Base-by-base conservation (phyloP, 2,113 vertebrate species). In the Elachura formosa region DNA sequence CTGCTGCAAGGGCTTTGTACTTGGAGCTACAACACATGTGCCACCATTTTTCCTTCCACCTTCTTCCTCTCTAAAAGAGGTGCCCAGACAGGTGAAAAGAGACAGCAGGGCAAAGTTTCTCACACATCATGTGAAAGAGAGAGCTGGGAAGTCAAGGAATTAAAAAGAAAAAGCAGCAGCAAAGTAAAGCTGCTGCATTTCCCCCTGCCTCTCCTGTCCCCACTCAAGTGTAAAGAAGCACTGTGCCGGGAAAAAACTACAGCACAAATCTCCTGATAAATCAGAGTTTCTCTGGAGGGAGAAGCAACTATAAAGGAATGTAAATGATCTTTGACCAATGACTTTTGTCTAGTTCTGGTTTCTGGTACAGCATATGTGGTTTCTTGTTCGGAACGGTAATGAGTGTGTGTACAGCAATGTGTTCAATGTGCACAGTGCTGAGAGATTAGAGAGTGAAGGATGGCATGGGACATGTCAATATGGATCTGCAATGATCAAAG, bases 401-500 rank as follows among this genome's bases (percentile, higher is more conserved):
- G 93, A 97, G 89, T 33, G 86, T 94, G 83, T 92, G 85, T 95
- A 92, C 73, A 87, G 94, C 92, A 81, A 90, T 83, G 91, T 84
- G 88, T 90, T 96, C 93, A 95, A 91, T 81, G 94, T 90, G 92
- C 91, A 84, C 89, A 71, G 92, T 51, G 82, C 93, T 79, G 94
- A 87, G 96, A 96, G 95, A 97, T 97, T 97, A 97, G 95, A 95
- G 94, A 96, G 88, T 69, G 93, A 95, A 92, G 95, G 91, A 94
- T 96, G 94, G 95, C 93, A 96, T 97, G 96, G 95, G 96, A 97
- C 94, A 91, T 94, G 96, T 97, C 97, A 96, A 93, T 96, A 97
- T 89, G 95, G 96, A 97, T 97, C 96, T 96, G 91, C 80, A 71
- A 21, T 96, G 96, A 97, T 97, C 96, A 97, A 97, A 97, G 95